phyloP scores from a whole-genome alignment of 1,140 invertebrate genomes.

The Lepidurus couesii region DNA sequence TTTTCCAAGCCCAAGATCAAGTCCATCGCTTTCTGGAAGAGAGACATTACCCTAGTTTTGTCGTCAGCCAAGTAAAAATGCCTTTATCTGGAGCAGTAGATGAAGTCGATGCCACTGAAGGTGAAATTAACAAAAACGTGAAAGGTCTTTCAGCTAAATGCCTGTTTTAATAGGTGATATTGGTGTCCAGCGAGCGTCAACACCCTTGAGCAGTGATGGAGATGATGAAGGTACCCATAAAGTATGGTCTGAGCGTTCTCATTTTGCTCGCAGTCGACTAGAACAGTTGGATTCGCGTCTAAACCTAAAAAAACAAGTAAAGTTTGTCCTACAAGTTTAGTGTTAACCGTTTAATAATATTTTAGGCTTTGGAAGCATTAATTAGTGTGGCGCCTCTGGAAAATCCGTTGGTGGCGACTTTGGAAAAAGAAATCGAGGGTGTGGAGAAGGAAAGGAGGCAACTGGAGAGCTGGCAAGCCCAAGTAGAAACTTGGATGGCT shows the following conservation, averaged over 20 bases:
- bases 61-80: constrained; percentile 62
- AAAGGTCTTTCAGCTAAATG: not conserved
- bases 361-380: constrained; percentile 67
- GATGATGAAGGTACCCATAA: constrained; percentile 32
- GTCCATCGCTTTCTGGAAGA: constrained; percentile 72
- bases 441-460: constrained; percentile 68
- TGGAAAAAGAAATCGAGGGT: constrained; percentile 75
- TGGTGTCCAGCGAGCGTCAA: constrained; percentile 28
- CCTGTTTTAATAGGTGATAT: not conserved
- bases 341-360: not conserved
- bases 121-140: not conserved
- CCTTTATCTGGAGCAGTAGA: constrained; percentile 50
- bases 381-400: constrained; percentile 67
- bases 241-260: constrained; percentile 63
- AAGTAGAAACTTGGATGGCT: constrained; percentile 81
- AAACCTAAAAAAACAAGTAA: constrained; percentile 66
- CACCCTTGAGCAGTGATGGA: constrained; percentile 30
- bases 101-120: constrained; percentile 36
- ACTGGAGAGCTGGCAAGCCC: constrained; percentile 72
- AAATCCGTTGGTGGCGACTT: constrained; percentile 63
- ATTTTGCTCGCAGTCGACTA: constrained; percentile 71
- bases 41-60: constrained; percentile 81
- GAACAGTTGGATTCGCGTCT: constrained; percentile 71
- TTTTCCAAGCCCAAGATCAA: constrained; percentile 75
- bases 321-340: not conserved